A percentile compares a stretch with the other conserved stretches of the same genome.
Conservation (phyloP, 2,888 invertebrate species). For the Sesia apiformis region DNA sequence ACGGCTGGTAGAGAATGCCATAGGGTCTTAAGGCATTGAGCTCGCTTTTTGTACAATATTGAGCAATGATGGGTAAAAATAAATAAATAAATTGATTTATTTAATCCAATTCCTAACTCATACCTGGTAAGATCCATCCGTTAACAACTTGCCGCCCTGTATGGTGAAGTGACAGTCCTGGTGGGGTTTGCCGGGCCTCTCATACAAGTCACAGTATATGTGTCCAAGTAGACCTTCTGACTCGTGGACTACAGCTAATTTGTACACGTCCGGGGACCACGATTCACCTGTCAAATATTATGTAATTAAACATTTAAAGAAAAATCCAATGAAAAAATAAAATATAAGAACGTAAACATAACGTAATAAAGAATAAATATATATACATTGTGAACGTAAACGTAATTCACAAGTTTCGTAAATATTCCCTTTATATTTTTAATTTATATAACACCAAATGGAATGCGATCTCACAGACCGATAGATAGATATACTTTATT, state of each 20-base stretch:
- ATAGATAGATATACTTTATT: no score
- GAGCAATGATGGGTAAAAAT: neutral
- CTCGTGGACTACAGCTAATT: slow-evolving; percentile 91
- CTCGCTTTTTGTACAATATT: neutral
- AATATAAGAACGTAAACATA: no score
- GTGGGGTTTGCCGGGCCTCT: slow-evolving; percentile 91
- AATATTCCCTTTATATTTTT: no score
- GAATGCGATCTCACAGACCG: no score
- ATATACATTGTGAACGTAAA: no score
- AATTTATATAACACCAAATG: no score
- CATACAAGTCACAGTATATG: slow-evolving; percentile 98
- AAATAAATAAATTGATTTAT: neutral
- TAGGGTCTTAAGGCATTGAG: no score
- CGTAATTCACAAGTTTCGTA: no score
- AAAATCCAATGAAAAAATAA: no score
- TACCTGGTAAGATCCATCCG: slow-evolving; percentile 89
- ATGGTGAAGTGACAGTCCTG: slow-evolving; percentile 99
- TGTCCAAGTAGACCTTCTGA: slow-evolving; percentile 88
- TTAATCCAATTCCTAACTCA: neutral
- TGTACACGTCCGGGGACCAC: slow-evolving; percentile 93
- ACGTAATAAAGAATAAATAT: no score
- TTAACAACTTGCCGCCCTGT: slow-evolving; percentile 87
- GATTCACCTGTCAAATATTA: slow-evolving; percentile 77
- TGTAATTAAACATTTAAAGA: neutral
- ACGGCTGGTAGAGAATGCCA: no score